Evolutionary conservation across 2,797 vertebrate species (phyloP).

Genomic region (Paguma larvata): DNA sequence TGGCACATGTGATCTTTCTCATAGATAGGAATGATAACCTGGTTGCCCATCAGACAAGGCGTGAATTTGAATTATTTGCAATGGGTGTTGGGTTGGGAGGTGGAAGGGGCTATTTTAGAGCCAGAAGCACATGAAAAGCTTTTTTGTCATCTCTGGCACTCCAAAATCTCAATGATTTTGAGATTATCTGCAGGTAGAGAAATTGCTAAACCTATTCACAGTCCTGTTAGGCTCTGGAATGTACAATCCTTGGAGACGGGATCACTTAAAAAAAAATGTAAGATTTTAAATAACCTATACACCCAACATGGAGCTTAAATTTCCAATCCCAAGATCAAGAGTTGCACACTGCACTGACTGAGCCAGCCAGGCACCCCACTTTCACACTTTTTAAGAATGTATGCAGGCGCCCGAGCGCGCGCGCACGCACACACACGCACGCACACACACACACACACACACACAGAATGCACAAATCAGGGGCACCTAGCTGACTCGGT

Average conservation of each 20-base stretch:
- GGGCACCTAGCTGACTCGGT: background rate
- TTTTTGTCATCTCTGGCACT: background rate
- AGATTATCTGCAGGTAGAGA: background rate
- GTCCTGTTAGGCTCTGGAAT: background rate
- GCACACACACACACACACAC: no score
- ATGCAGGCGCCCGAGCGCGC: no score
- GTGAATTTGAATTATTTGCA: background rate
- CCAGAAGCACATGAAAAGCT: background rate
- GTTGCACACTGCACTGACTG: background rate
- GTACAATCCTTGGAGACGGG: background rate
- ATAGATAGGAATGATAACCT: background rate
- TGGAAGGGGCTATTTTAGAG: background rate
- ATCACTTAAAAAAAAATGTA: background rate
- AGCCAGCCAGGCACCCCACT: background rate
- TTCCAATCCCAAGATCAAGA: background rate
- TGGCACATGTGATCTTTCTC: background rate
- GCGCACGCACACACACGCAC: no score
- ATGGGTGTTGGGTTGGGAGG: background rate
- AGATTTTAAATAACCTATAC: background rate
- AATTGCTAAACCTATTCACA: background rate
- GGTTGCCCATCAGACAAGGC: background rate
- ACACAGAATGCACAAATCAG: background rate
- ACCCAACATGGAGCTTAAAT: background rate
- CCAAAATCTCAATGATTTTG: background rate
- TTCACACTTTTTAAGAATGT: background rate